phyloP scores from a whole-genome alignment of 2,888 invertebrate genomes.

The Nomada flava region DNA sequence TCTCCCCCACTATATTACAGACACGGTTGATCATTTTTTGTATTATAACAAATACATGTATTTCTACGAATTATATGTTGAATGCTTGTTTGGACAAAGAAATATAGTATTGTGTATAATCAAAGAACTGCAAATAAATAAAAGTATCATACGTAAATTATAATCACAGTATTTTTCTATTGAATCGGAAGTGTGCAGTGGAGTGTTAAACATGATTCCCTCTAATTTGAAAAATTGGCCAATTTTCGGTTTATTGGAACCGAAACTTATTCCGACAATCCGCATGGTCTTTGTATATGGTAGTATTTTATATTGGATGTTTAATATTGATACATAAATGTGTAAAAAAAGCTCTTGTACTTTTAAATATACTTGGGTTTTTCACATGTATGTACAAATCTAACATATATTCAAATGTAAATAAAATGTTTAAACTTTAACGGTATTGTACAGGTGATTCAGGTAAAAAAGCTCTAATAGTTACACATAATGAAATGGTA shows the following conservation, averaged over 20 bases:
- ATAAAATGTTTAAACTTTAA: neutral
- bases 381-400: neutral
- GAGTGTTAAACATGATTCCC: slow-evolving; percentile 72
- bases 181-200: too few relatives aligned
- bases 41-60: too few relatives aligned
- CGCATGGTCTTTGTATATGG: slow-evolving; percentile 86
- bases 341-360: neutral
- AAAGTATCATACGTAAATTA: too few relatives aligned
- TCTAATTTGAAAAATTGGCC: slow-evolving; percentile 86
- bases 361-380: neutral
- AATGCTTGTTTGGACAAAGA: too few relatives aligned
- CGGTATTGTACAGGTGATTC: slow-evolving; percentile 69
- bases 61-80: too few relatives aligned
- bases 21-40: too few relatives aligned
- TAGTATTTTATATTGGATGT: slow-evolving; percentile 67
- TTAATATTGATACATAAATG: neutral
- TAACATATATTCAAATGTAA: neutral
- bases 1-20: too few relatives aligned
- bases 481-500: slow-evolving; percentile 86
- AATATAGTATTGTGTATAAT: too few relatives aligned
- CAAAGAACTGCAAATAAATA: too few relatives aligned
- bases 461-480: slow-evolving; percentile 87
- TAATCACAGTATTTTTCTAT: too few relatives aligned
- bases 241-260: slow-evolving; percentile 86
- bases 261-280: slow-evolving; percentile 84